Evolutionary conservation across 2,797 vertebrate species (phyloP), one percentile per base, ranked within the genome.

Genomic region (Hydrocynus forskahlii): DNA sequence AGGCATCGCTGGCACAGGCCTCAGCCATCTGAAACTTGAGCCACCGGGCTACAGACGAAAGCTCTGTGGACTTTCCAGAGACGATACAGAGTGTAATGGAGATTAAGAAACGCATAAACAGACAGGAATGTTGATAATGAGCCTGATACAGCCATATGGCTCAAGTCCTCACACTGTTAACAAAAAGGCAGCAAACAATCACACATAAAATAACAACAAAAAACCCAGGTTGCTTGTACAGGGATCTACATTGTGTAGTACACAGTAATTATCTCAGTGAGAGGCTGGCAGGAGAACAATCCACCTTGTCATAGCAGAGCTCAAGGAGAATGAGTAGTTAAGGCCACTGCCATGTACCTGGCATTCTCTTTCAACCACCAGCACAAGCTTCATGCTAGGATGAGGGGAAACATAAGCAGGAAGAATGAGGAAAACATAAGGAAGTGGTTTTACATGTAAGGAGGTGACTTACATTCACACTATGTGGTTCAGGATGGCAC

Each of bases 261-360:
- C 89, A 92, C 91, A 89, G 91, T 92, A 93, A 94, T 94, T 93
- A 86, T 79, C 80, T 78, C 74, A 57, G 60, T 75, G 89, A 84
- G 87, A 88, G 83, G 87, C 88, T 91, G 87, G 88, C 87, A 85
- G 40, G 4, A 81, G 82, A 90, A 94, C 92, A 93, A 92, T 88
- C 86, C 72, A 88, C 82, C 86, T 91, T 89, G 91, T 92, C 88
- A 91, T 84, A 80, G 81, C 75, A 84, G 76, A 80, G 86, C 75
- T 83, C 52, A 64, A 35, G 35, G 78, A 76, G 85, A 86, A 88
- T 80, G 84, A 74, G 69, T 75, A 71, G 60, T 63, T 23, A 88
- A 87, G 90, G 91, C 87, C 87, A 80, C 84, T 87, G 90, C 90
- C 88, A 91, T 91, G 88, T 92, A 92, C 76, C 85, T 89, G 90